Conservation (phyloP, 2,797 vertebrate species). For the Fratercula arctica region DNA sequence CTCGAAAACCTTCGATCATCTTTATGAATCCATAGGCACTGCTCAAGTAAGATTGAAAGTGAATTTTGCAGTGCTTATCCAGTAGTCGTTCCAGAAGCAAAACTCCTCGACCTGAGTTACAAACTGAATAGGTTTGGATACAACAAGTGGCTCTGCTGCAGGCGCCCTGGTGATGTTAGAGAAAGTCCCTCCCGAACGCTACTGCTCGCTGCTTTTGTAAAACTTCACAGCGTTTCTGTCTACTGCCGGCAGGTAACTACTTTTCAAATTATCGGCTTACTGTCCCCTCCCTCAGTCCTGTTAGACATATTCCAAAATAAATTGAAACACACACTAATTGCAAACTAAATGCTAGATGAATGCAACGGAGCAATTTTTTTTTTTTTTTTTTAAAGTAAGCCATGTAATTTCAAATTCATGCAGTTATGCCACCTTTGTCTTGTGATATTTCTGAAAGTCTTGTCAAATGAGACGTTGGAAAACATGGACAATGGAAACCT, state of each 20-base stretch:
- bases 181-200: not conserved
- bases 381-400: not conserved
- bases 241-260: not conserved
- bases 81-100: not conserved
- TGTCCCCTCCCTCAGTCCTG: not conserved
- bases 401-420: not conserved
- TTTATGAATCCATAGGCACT: conserved; percentile 1
- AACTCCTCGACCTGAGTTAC: not conserved
- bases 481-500: not conserved
- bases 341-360: not conserved
- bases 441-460: not conserved
- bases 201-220: not conserved
- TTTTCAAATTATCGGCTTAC: not conserved
- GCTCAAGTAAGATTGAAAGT: not conserved
- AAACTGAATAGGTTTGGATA: not conserved
- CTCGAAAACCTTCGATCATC: not conserved
- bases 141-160: not conserved
- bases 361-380: not conserved
- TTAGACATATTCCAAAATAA: not conserved
- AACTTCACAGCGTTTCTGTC: not conserved
- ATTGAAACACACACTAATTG: not conserved
- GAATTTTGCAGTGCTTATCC: not conserved
- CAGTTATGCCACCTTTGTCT: not conserved
- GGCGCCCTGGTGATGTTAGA: not conserved
- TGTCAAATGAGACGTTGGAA: not conserved